A percentile compares a stretch with the other conserved stretches of the same genome.
Conservation (phyloP, 2,113 vertebrate genomes). For the Hemiscyllium ocellatum region DNA sequence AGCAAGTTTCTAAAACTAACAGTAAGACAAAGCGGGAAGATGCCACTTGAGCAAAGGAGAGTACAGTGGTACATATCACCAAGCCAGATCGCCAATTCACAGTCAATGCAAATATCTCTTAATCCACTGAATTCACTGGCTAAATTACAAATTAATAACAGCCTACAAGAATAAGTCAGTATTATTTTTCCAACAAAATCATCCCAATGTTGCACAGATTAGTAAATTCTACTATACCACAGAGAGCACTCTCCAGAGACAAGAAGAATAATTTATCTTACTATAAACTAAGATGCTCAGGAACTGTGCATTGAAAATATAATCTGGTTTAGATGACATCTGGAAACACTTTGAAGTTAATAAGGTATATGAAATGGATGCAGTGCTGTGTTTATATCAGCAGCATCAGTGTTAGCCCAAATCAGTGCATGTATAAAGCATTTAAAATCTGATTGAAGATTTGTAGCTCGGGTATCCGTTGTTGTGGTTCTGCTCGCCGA, state of each 20-base stretch:
- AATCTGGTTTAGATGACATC: not conserved
- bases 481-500: too few species aligned
- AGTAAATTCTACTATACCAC: not conserved
- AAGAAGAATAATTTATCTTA: not conserved
- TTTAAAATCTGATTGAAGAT: too few species aligned
- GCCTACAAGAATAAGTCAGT: not conserved
- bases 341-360: not conserved
- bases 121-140: not conserved
- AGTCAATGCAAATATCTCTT: not conserved
- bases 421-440: not conserved
- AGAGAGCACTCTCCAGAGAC: not conserved
- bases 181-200: constrained; percentile 10
- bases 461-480: too few species aligned
- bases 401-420: not conserved
- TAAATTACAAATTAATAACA: not conserved
- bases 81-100: not conserved
- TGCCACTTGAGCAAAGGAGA: not conserved
- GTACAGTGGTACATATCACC: not conserved
- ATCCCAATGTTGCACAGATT: not conserved
- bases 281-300: not conserved
- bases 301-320: not conserved
- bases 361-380: not conserved
- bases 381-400: not conserved
- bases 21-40: not conserved
- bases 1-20: not conserved